Base-by-base conservation (phyloP, 2,888 invertebrate species). In the Criorhina ranunculi region DNA sequence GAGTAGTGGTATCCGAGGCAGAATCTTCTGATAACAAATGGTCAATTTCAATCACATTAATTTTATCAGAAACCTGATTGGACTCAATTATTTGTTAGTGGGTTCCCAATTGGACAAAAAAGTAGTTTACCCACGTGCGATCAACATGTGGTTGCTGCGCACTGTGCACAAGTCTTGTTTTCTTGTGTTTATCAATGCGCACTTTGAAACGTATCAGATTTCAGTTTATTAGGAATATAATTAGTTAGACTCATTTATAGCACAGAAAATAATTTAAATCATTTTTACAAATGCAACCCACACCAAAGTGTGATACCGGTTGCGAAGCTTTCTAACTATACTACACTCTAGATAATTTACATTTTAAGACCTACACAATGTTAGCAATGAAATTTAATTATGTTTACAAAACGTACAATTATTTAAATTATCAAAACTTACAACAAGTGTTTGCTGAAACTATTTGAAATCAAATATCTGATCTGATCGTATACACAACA, bases 81-180 rank as follows among this genome's bases (percentile, higher is more conserved):
- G n/a, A n/a, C n/a, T n/a, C n/a, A n/a, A n/a, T n/a, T n/a, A n/a
- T 24, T 24, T 24, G 31, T 53, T 53, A 11, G 29, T 31, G n/a
- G 4, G 17, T 17, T 17, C 2, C n/a, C 11, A 31, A 33, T 5
- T 31, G 0, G 2, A 9, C 0, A 8, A 9, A n/a, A 0, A 11
- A 51, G 0, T 31, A 5, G 1, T 3, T 31, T 29, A 11, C 15
- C 6, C 31, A 44, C 44, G 60, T 62, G 62, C 24, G n/a, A 17
- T 62, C 31, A 62, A 46, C 62, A 46, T 33, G 62, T 62, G 17
- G 62, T 4, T n/a, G 44, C 15, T 31, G 17, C 12, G 24, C 19
- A 12, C 15, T 31, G 17, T 8, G 24, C 19, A 12, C 3, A 40
- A 24, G 4, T 3, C 19, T 44, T 44, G 15, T 9, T 44, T 19